These are phyloP conservation scores for Tautogolabrus adspersus DNA, from an alignment of 2,113 vertebrate genomes.

Conservation along the genomic window DNA sequence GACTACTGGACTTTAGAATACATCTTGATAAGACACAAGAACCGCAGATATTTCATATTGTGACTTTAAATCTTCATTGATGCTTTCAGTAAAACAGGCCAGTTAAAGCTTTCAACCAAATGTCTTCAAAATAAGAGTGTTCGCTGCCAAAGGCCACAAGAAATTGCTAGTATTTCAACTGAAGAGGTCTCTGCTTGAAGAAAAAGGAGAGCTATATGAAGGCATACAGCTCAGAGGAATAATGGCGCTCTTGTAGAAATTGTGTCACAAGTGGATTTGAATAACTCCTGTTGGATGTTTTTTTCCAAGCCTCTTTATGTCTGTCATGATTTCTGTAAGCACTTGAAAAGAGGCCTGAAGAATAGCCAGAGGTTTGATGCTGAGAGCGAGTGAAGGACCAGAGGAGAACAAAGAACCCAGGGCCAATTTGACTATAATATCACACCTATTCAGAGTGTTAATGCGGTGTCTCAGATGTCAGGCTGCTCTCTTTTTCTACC, in stretches of 20 bases:
- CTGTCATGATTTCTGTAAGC: conserved; percentile 65
- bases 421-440: conserved; percentile 75
- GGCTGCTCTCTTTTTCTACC: conserved; percentile 19
- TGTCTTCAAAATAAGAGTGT: too few species aligned
- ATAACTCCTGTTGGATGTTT: conserved; percentile 2
- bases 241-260: conserved; percentile 46
- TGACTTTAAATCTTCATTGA: too few species aligned
- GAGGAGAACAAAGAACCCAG: conserved; percentile 70
- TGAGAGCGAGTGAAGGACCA: conserved; percentile 40
- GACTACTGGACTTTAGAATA: too few species aligned
- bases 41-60: too few species aligned
- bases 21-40: too few species aligned
- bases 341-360: conserved; percentile 66
- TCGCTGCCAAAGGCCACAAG: too few species aligned
- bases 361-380: conserved; percentile 57
- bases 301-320: conserved; percentile 48
- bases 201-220: too few species aligned
- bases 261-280: conserved; percentile 46
- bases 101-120: too few species aligned
- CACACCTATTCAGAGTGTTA: conserved; percentile 70
- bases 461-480: conserved; percentile 60
- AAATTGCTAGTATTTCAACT: too few species aligned
- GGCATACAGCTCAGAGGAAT: conserved; percentile 32
- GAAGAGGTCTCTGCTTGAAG: too few species aligned
- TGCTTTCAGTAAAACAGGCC: too few species aligned